A percentile compares a stretch with the other conserved stretches of the same genome.
phyloP scores from a whole-genome alignment of 2,113 vertebrate genomes.

The Xiphophorus couchianus region DNA sequence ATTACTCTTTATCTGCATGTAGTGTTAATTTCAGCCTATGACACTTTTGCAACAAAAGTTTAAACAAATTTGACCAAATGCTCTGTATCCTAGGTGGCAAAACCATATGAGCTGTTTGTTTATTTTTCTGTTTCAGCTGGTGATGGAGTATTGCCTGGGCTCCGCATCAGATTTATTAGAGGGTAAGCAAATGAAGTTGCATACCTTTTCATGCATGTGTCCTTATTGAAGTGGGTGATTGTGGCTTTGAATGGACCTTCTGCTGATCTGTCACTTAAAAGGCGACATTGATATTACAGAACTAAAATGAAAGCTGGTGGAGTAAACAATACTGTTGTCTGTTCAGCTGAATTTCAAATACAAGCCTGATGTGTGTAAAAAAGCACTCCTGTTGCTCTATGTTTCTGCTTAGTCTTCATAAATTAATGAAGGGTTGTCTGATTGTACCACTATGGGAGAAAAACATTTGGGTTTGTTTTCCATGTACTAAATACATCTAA shows the following conservation, averaged over 20 bases:
- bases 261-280: not conserved
- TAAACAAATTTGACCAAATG: slow-evolving; percentile 12
- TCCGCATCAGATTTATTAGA: slow-evolving; percentile 98
- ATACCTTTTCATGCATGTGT: not conserved
- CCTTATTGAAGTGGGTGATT: not conserved
- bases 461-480: too few relatives aligned
- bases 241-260: not conserved
- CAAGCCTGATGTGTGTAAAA: too few relatives aligned
- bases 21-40: slow-evolving; percentile 1
- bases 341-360: too few relatives aligned
- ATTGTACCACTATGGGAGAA: not conserved
- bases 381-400: too few relatives aligned
- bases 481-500: not conserved
- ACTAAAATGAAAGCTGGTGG: not conserved
- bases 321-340: not conserved
- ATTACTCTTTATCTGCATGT: slow-evolving; percentile 1
- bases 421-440: not conserved
- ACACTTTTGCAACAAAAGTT: not conserved
- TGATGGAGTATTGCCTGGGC: slow-evolving; percentile 99
- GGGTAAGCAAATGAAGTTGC: slow-evolving; percentile 80
- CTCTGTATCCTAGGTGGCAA: not conserved
- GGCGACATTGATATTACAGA: not conserved
- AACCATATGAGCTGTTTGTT: slow-evolving; percentile 6
- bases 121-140: slow-evolving; percentile 84
- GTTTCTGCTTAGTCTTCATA: too few relatives aligned